Conservation (phyloP, 1,140 invertebrate species). For the Drosophila tropicalis region DNA sequence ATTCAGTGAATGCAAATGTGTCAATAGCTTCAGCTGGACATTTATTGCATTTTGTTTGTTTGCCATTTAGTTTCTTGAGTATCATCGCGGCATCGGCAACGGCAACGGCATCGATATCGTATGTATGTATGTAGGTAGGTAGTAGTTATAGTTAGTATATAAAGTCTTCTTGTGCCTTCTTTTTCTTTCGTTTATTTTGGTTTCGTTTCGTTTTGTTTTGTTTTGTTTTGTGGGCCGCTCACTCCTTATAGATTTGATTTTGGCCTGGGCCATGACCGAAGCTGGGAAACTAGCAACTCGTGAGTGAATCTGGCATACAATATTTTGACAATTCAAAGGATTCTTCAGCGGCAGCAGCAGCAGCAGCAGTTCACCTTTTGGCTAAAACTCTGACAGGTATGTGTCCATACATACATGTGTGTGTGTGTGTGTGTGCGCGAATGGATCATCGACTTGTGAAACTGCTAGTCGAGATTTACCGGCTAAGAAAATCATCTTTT, state of each 20-base stretch:
- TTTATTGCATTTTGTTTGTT: slow-evolving; percentile 67
- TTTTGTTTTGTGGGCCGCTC: slow-evolving; percentile 41
- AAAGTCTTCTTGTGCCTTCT: slow-evolving; percentile 11
- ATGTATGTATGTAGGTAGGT: background rate
- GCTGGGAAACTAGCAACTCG: slow-evolving; percentile 48
- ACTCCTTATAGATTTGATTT: slow-evolving; percentile 38
- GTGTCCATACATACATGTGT: background rate
- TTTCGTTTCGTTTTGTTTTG: slow-evolving; percentile 22
- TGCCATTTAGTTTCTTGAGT: slow-evolving; percentile 53
- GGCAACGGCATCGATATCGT: background rate
- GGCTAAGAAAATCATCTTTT: slow-evolving; percentile 27
- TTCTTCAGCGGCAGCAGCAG: slow-evolving; percentile 54
- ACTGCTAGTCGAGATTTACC: slow-evolving; percentile 22
- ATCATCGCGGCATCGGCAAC: slow-evolving; percentile 18
- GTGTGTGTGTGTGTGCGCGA: background rate
- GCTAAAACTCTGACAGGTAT: slow-evolving; percentile 31
- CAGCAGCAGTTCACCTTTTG: slow-evolving; percentile 60
- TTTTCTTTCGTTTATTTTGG: slow-evolving; percentile 29
- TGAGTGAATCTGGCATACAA: slow-evolving; percentile 76
- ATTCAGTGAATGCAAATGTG: slow-evolving; percentile 66
- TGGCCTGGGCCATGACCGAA: slow-evolving; percentile 54
- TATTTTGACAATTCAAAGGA: slow-evolving; percentile 81
- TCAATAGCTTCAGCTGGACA: slow-evolving; percentile 76
- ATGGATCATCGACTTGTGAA: slow-evolving; percentile 41
- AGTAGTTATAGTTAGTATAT: background rate